These are phyloP conservation scores for Eremobia ochroleuca DNA, from an alignment of 2,888 invertebrate genomes.

Conservation along the genomic window DNA sequence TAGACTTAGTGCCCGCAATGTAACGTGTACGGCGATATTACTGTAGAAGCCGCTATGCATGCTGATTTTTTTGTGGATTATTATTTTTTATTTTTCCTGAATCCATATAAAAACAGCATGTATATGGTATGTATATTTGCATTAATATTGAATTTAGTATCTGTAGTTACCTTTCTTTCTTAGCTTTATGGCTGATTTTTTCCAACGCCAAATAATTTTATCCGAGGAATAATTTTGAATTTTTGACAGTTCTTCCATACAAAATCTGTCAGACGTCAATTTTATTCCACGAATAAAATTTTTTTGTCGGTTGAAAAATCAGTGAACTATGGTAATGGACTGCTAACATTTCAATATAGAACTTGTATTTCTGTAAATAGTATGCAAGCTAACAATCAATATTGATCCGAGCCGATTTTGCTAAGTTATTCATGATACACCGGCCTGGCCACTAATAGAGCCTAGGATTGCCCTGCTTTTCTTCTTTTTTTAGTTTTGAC, in stretches of 20 bases:
- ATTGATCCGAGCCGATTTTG: conserved; percentile 16
- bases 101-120: conserved; percentile 38
- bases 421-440: conserved; percentile 54
- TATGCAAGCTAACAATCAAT: conserved; percentile 58
- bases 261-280: too few species aligned
- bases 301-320: too few species aligned
- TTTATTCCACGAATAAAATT: too few species aligned
- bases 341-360: conserved; percentile 45
- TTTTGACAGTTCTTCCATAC: too few species aligned
- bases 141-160: conserved; percentile 18
- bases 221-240: too few species aligned
- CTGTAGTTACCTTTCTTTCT: conserved; percentile 21
- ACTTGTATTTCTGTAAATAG: conserved; percentile 24
- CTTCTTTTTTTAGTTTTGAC: conserved; percentile 13
- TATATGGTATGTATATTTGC: conserved; percentile 18
- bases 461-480: conserved; percentile 26
- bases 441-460: conserved; percentile 22
- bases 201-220: too few species aligned
- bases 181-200: too few species aligned
- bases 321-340: neutral
- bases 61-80: conserved; percentile 34
- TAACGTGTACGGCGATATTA: conserved; percentile 30
- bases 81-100: neutral
- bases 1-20: conserved; percentile 22
- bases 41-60: conserved; percentile 22